Conservation (phyloP, 2,113 vertebrate species). For the Podiceps cristatus region DNA sequence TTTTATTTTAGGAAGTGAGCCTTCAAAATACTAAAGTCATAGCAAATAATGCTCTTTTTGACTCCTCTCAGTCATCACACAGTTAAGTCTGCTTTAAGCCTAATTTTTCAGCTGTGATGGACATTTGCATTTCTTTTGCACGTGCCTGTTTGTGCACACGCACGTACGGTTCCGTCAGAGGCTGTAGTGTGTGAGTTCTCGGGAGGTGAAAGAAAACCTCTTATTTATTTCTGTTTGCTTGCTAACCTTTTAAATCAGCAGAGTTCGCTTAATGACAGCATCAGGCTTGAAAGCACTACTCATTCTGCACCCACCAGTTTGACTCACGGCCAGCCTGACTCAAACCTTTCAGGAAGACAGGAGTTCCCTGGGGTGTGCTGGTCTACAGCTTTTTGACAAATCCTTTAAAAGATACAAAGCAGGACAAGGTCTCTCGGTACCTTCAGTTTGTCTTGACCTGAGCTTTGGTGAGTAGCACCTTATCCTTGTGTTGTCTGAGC, state of each 20-base stretch:
- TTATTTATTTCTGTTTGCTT: constrained; percentile 10
- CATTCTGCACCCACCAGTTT: neutral
- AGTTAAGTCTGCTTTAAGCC: neutral
- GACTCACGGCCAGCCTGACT: neutral
- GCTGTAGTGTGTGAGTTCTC: neutral
- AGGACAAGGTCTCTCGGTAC: neutral
- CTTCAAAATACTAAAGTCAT: neutral
- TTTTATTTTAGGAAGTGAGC: neutral
- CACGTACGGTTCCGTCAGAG: neutral
- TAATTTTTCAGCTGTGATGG: neutral
- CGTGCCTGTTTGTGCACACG: neutral
- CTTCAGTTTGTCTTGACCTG: neutral
- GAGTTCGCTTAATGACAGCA: neutral
- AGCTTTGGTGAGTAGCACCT: neutral
- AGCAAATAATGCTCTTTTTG: neutral
- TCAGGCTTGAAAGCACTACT: neutral
- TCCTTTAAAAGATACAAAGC: neutral
- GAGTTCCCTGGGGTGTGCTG: neutral
- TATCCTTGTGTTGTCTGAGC: neutral
- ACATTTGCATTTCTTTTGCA: neutral
- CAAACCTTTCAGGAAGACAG: neutral
- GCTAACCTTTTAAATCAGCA: constrained; percentile 5
- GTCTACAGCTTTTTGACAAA: neutral
- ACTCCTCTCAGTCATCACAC: neutral
- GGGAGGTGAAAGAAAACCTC: neutral